A percentile compares a stretch with the other conserved stretches of the same genome.
These are phyloP conservation scores for Umimayanthus chanpuru DNA, from an alignment of 92 coral and sea anemone species.

Conservation along the genomic window DNA sequence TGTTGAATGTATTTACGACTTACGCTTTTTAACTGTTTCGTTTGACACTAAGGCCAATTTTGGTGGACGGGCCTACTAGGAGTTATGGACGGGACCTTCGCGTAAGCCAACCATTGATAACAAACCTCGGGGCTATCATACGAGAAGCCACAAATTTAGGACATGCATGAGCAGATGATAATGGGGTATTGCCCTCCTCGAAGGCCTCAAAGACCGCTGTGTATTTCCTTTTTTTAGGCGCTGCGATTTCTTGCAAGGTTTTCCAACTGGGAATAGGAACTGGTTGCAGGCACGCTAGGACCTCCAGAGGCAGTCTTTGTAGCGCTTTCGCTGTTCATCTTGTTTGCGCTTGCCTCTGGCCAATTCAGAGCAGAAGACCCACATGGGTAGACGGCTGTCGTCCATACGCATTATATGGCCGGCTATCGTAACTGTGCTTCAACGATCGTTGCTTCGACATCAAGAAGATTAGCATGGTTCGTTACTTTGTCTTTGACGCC, in stretches of 20 bases:
- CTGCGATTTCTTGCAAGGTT: neutral
- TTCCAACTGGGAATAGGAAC: neutral
- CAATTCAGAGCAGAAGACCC: constrained; percentile 4
- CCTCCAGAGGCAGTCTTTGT: neutral
- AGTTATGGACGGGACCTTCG: no score
- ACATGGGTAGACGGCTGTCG: constrained; percentile 7
- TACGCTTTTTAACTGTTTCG: no score
- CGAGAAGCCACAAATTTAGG: no score
- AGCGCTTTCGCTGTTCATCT: neutral
- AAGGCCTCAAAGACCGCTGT: no score
- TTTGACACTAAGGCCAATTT: no score
- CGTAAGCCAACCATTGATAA: no score
- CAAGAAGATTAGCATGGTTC: neutral
- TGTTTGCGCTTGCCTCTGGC: constrained; percentile 26
- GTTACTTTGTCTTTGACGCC: neutral
- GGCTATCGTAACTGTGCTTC: neutral
- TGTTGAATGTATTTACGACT: no score
- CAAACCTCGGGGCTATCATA: no score
- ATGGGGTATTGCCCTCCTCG: no score
- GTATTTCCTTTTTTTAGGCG: no score
- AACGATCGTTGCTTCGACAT: neutral
- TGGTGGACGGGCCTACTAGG: no score
- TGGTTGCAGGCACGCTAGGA: neutral
- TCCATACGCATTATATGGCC: neutral
- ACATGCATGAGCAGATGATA: no score